phyloP scores from a whole-genome alignment of 2,113 vertebrate species.

The Paracanthobrama guichenoti region DNA sequence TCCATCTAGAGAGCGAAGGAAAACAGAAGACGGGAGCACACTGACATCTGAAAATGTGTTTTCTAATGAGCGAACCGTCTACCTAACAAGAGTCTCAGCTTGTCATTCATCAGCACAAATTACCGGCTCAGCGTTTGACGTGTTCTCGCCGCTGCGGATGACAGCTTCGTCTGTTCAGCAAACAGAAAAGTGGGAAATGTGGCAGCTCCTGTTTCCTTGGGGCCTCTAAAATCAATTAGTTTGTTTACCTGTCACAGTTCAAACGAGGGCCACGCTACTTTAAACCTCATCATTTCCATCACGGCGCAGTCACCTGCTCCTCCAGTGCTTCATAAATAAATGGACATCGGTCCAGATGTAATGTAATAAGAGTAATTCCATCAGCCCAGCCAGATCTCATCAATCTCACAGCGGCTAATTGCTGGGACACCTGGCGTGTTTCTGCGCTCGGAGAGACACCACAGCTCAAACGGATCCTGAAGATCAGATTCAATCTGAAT shows the following conservation, averaged over 20 bases:
- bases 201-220: slow-evolving; percentile 66
- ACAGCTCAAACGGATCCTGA: neutral
- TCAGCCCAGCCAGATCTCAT: slow-evolving; percentile 49
- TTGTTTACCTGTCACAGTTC: slow-evolving; percentile 79
- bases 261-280: slow-evolving; percentile 62
- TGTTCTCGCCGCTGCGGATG: slow-evolving; percentile 73
- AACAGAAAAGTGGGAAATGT: slow-evolving; percentile 66
- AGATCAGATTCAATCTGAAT: slow-evolving; percentile 5
- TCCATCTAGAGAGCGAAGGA: slow-evolving; percentile 9
- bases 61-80: slow-evolving; percentile 79
- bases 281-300: slow-evolving; percentile 70
- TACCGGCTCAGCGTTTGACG: slow-evolving; percentile 75
- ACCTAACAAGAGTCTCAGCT: slow-evolving; percentile 75
- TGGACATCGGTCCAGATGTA: slow-evolving; percentile 62
- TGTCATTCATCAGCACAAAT: slow-evolving; percentile 83
- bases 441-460: slow-evolving; percentile 26
- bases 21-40: slow-evolving; percentile 65
- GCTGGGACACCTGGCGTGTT: slow-evolving; percentile 50
- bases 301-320: slow-evolving; percentile 65
- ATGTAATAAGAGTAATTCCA: slow-evolving; percentile 48
- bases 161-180: slow-evolving; percentile 75
- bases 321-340: slow-evolving; percentile 70
- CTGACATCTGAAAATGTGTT: slow-evolving; percentile 78
- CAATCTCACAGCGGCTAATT: slow-evolving; percentile 58
- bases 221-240: slow-evolving; percentile 75